Evolutionary conservation across 2,797 vertebrate species (phyloP).

Genomic region (Pangasius djambal): DNA sequence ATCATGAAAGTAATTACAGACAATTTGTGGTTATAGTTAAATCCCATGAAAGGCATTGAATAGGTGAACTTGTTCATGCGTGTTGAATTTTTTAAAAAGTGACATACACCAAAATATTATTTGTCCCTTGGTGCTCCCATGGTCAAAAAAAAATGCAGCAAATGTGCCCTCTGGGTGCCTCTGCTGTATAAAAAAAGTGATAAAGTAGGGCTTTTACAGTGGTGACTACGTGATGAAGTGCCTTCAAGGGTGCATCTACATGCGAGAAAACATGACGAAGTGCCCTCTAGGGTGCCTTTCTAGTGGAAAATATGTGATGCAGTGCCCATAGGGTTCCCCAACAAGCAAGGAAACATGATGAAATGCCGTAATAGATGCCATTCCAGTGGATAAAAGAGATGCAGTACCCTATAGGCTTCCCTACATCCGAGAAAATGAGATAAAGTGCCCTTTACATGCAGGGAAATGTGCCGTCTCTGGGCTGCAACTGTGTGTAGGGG

Average conservation of each 20-base stretch:
- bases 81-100: neutral
- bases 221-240: neutral
- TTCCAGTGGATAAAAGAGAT: neutral
- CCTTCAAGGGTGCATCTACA: neutral
- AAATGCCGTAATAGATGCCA: neutral
- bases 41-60: neutral
- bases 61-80: neutral
- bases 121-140: neutral
- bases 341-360: neutral
- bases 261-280: neutral
- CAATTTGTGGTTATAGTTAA: neutral
- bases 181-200: neutral
- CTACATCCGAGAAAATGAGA: neutral
- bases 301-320: neutral
- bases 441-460: neutral
- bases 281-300: neutral
- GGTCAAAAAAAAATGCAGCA: neutral
- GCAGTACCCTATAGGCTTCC: neutral
- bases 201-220: neutral
- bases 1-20: neutral
- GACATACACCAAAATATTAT: neutral
- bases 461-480: neutral
- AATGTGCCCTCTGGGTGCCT: neutral
- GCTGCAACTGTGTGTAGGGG: neutral
- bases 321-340: neutral